Evolutionary conservation across 2,113 vertebrate genomes (phyloP), one percentile per base, ranked within the genome.

Genomic region (Vulpes vulpes): DNA sequence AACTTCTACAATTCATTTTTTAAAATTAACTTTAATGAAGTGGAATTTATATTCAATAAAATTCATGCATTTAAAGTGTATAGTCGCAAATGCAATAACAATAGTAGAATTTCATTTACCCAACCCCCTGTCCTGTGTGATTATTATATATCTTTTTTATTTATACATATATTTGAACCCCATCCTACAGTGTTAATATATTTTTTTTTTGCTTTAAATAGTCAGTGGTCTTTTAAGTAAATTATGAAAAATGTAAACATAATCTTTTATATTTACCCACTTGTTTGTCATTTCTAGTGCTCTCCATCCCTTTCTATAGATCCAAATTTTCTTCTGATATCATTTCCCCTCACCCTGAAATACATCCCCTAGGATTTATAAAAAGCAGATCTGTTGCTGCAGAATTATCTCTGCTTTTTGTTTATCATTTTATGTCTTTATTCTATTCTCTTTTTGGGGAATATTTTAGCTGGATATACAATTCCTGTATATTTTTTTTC

Each of bases 171-270:
- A 49, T 27, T 32, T 64, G 59, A 81, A 74, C 49, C 64, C 20
- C 14, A 49, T 35, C 19, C 51, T 14, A 25, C 11, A 49, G 27
- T 51, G 20, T 82, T 83, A 19, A 69, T 76, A 19, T 49, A 27
- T 69, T 69, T 8, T 74, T 8, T 74, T 86, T 96, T 69, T 32
- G 43, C 69, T 51, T 89, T 94, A 92, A 85, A 84, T 16, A 92
- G 38, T 69, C 43, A 78, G 3, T 62, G 65, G 65, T 64, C 53
- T 92, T 94, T 76, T 64, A 92, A 86, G 57, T 91, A 69, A 91
- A 55, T 80, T 49, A 71, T 27, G 2, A 84, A 3, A 71, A 94
- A 83, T 60, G 38, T 43, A 23, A 73, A 19, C 4, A 25, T 8
- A 38, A 12, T 55, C 38, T 82, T 83, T 62, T n/a, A 17, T 57